A percentile compares a stretch with the other conserved stretches of the same genome.
phyloP scores from a whole-genome alignment of 2,113 vertebrate genomes.

The Oryzias woworae region DNA sequence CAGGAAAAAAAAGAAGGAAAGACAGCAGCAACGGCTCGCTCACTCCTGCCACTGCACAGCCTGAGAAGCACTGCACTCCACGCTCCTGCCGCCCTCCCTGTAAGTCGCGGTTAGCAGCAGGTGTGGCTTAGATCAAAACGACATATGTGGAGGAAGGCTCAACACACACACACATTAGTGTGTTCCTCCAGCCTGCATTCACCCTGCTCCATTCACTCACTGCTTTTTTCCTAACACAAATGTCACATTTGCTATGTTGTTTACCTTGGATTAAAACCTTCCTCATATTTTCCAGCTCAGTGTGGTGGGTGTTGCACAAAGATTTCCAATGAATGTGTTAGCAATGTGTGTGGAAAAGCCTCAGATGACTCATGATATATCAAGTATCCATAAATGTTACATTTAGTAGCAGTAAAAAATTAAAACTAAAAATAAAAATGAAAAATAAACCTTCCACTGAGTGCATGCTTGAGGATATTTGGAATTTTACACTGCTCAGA shows the following conservation, averaged over 20 bases:
- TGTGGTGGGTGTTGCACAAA: too few species aligned
- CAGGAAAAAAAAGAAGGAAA: not conserved
- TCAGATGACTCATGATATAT: too few species aligned
- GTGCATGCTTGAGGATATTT: too few species aligned
- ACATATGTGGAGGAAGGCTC: conserved; percentile 78
- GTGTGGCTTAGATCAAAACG: conserved; percentile 79
- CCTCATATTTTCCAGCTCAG: too few species aligned
- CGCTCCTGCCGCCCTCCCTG: conserved; percentile 25
- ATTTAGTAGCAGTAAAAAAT: too few species aligned
- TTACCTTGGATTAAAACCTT: not conserved
- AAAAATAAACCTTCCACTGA: too few species aligned
- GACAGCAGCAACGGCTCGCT: conserved; percentile 36
- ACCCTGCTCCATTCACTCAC: not conserved
- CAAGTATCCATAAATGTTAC: too few species aligned
- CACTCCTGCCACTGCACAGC: conserved; percentile 50
- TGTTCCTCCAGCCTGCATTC: conserved; percentile 21
- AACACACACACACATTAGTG: conserved; percentile 31
- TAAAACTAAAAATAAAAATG: too few species aligned
- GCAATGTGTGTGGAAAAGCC: too few species aligned
- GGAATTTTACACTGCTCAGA: too few species aligned
- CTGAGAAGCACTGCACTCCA: conserved; percentile 56
- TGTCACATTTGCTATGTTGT: not conserved
- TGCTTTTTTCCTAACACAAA: not conserved
- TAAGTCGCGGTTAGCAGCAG: conserved; percentile 72
- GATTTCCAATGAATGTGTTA: too few species aligned